phyloP scores from a whole-genome alignment of 2,888 invertebrate genomes.

The Drosophila aldrichi region DNA sequence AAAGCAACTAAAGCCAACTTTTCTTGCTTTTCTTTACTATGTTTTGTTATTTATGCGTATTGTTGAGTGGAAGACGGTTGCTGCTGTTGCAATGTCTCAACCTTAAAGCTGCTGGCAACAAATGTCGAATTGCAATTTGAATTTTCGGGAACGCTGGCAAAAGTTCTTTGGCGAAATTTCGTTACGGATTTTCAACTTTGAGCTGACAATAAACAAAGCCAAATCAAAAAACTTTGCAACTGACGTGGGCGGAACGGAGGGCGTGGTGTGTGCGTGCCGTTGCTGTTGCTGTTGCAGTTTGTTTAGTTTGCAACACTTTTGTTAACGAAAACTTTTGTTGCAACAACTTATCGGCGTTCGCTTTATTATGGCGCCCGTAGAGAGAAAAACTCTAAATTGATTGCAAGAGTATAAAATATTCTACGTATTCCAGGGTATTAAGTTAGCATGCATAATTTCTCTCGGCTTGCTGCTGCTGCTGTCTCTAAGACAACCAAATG shows the following conservation, averaged over 20 bases:
- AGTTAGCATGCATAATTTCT: neutral
- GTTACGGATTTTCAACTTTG: conserved; percentile 52
- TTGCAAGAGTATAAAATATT: neutral
- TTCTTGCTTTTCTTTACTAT: neutral
- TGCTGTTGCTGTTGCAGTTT: conserved; percentile 49
- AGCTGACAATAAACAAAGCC: conserved; percentile 74
- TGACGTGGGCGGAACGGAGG: neutral
- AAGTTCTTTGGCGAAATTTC: conserved; percentile 43
- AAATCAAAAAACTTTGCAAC: conserved; percentile 25
- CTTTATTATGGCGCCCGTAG: conserved; percentile 14
- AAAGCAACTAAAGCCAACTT: conserved; percentile 33
- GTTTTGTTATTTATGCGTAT: conserved; percentile 79
- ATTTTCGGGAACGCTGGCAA: conserved; percentile 47
- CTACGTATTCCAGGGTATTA: conserved; percentile 2
- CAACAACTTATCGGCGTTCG: conserved; percentile 51
- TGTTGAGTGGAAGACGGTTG: conserved; percentile 41
- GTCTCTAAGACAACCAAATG: conserved; percentile 24
- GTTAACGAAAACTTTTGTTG: conserved; percentile 59
- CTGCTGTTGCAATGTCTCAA: conserved; percentile 30
- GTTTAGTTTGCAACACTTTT: conserved; percentile 81
- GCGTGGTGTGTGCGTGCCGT: conserved; percentile 3
- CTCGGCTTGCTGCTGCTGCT: neutral
- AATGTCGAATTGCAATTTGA: conserved; percentile 68
- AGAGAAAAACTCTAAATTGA: neutral
- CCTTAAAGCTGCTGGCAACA: conserved; percentile 52